Percentiles rank a stretch among this genome's conserved stretches.
These are phyloP conservation scores for Drosophila differens DNA, from an alignment of 2,888 invertebrate species.

Conservation along the genomic window DNA sequence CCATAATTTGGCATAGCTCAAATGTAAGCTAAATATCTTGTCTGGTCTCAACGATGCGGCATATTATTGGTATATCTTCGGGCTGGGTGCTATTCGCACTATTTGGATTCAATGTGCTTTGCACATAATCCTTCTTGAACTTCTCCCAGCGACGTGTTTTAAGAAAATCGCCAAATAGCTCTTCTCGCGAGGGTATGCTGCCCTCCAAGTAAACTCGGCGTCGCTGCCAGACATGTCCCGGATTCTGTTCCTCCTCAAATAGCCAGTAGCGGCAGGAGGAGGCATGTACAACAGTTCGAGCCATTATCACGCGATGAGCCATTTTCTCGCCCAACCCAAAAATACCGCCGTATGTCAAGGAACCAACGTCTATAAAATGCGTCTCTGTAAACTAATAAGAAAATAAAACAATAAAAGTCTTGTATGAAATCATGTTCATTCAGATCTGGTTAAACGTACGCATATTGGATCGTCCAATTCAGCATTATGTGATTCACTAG, in stretches of 20 bases:
- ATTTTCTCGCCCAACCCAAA: conserved; percentile 91
- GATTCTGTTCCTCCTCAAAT: conserved; percentile 86
- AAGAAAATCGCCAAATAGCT: conserved; percentile 79
- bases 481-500: not conserved
- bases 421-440: not conserved
- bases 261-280: conserved; percentile 90
- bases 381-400: conserved; percentile 58
- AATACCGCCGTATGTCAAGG: conserved; percentile 81
- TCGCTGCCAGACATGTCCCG: conserved; percentile 84
- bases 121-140: conserved; percentile 76
- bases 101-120: conserved; percentile 58
- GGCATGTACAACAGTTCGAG: conserved; percentile 88
- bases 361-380: conserved; percentile 84
- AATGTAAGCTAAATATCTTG: conserved; percentile 29
- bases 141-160: conserved; percentile 82
- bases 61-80: conserved; percentile 83
- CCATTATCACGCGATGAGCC: conserved; percentile 89
- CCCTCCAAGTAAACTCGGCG: conserved; percentile 79
- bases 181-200: conserved; percentile 82
- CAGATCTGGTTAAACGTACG: not conserved
- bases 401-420: not conserved
- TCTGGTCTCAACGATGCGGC: conserved; percentile 81
- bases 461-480: not conserved
- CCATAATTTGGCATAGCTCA: not conserved
- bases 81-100: conserved; percentile 72